Percentiles rank a stretch among this genome's conserved stretches.
phyloP scores from a whole-genome alignment of 92 coral and sea anemone species.

The Heteractis magnifica region DNA sequence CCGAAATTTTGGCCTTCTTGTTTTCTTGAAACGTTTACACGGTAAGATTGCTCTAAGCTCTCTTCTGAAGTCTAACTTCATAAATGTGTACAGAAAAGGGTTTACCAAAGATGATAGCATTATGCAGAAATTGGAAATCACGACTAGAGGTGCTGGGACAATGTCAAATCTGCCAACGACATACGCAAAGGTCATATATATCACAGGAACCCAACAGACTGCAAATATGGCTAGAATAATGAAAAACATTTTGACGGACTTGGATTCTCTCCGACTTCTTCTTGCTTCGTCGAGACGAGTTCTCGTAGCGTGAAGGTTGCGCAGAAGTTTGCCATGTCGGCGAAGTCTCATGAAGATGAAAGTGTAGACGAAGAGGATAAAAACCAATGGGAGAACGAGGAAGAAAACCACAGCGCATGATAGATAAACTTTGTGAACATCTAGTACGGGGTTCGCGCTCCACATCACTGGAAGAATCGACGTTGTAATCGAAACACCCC shows the following conservation, averaged over 20 bases:
- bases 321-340: conserved; percentile 37
- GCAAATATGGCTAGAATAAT: conserved; percentile 51
- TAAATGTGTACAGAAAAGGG: conserved; percentile 62
- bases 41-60: conserved; percentile 37
- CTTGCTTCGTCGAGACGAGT: conserved; percentile 42
- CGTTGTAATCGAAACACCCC: conserved; percentile 48
- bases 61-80: conserved; percentile 57
- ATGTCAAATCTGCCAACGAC: conserved; percentile 37
- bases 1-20: not conserved
- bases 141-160: conserved; percentile 33
- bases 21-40: conserved; percentile 24
- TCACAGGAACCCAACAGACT: conserved; percentile 61
- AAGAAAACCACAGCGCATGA: conserved; percentile 53
- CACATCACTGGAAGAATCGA: conserved; percentile 56
- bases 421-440: conserved; percentile 53
- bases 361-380: conserved; percentile 46
- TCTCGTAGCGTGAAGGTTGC: conserved; percentile 42
- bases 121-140: conserved; percentile 46
- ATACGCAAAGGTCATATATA: conserved; percentile 47
- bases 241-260: conserved; percentile 53
- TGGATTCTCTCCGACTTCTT: conserved; percentile 48
- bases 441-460: conserved; percentile 19
- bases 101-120: conserved; percentile 57
- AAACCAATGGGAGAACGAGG: conserved; percentile 50
- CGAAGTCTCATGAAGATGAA: conserved; percentile 41